Percentiles rank a stretch among this genome's conserved stretches.
Evolutionary conservation across 1,140 invertebrate genomes (phyloP).

Genomic region (Drosophila orena): DNA sequence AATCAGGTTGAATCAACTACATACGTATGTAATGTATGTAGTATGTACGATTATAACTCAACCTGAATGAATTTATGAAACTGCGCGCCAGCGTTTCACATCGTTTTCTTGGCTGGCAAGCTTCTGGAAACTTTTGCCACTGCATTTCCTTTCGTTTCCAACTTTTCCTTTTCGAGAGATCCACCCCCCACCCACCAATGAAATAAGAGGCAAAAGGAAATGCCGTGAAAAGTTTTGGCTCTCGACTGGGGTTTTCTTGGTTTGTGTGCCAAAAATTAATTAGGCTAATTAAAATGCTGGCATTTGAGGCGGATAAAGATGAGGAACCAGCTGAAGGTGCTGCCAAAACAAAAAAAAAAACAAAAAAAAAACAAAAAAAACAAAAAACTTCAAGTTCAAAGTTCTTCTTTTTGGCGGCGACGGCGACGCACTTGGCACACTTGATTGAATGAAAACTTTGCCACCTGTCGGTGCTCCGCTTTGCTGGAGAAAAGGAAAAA

Average conservation of each 20-base stretch:
- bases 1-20: no score
- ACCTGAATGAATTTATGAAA: slow-evolving; percentile 29
- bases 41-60: neutral
- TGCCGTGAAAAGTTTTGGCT: slow-evolving; percentile 27
- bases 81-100: slow-evolving; percentile 6
- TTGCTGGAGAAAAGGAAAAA: slow-evolving; percentile 37
- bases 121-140: slow-evolving; percentile 22
- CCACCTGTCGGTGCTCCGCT: slow-evolving; percentile 38
- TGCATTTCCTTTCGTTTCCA: slow-evolving; percentile 10
- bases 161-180: neutral
- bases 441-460: slow-evolving; percentile 81
- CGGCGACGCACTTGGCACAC: slow-evolving; percentile 55
- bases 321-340: neutral
- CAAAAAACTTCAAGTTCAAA: slow-evolving; percentile 72
- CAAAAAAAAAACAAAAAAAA: slow-evolving; percentile 5
- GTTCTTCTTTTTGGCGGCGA: slow-evolving; percentile 42
- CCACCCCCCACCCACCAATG: neutral
- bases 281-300: slow-evolving; percentile 75
- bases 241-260: slow-evolving; percentile 19
- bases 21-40: no score
- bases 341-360: neutral
- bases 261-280: slow-evolving; percentile 77
- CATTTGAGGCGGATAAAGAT: slow-evolving; percentile 6
- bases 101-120: slow-evolving; percentile 28
- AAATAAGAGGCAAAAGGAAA: slow-evolving; percentile 4